Conservation (phyloP, 1,140 invertebrate species). For the Cepaea nemoralis region DNA sequence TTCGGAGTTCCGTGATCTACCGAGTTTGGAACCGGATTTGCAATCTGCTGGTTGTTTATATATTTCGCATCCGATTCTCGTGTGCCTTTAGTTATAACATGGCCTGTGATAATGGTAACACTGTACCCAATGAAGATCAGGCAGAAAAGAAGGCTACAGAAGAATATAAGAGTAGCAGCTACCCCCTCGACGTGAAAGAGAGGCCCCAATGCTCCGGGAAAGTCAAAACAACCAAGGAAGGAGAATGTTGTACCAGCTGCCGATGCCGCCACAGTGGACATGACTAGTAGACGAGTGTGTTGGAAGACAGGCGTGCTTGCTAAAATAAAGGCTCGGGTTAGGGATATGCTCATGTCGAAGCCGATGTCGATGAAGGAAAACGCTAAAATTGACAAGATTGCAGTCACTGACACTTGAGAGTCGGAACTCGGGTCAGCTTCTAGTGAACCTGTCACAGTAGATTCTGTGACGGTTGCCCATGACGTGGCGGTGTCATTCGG, state of each 20-base stretch:
- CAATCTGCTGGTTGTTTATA: not conserved
- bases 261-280: not conserved
- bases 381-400: conserved; percentile 14
- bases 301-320: not conserved
- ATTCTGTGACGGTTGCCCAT: not conserved
- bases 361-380: conserved; percentile 29
- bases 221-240: conserved; percentile 10
- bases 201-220: not conserved
- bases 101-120: conserved; percentile 4
- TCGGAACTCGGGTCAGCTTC: not conserved
- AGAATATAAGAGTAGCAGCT: conserved; percentile 4
- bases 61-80: not conserved
- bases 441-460: not conserved
- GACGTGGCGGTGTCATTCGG: not conserved
- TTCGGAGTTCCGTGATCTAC: not conserved
- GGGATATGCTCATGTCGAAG: conserved; percentile 23
- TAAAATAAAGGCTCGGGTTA: conserved; percentile 20
- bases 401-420: not conserved
- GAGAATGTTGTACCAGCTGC: conserved; percentile 8
- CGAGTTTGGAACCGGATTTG: not conserved
- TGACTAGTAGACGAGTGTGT: conserved; percentile 18
- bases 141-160: conserved; percentile 5
- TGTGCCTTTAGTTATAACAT: not conserved
- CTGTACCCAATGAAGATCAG: not conserved
- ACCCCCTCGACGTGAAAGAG: conserved; percentile 28